phyloP scores from a whole-genome alignment of 2,113 vertebrate species.

The Thamnaconus septentrionalis region DNA sequence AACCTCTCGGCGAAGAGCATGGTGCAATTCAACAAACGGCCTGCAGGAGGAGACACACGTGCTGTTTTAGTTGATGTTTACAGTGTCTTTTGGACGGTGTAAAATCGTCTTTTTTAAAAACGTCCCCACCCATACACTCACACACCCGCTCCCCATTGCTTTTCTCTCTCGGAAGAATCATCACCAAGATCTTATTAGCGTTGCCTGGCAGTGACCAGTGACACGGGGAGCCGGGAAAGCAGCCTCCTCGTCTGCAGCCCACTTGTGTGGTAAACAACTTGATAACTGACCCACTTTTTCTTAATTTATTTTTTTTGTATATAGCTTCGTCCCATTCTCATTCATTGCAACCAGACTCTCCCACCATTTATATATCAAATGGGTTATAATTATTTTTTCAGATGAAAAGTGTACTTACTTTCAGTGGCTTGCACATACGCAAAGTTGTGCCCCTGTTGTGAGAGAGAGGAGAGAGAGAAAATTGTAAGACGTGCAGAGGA shows the following conservation, averaged over 20 bases:
- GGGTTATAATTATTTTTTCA: background rate
- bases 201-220: too few species aligned
- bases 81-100: background rate
- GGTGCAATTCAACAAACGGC: background rate
- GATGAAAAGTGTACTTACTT: conserved; percentile 49
- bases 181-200: too few species aligned
- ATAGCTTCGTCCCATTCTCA: too few species aligned
- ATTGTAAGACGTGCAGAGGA: background rate
- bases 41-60: conserved; percentile 51
- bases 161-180: too few species aligned
- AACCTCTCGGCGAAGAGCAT: background rate
- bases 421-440: background rate
- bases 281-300: too few species aligned
- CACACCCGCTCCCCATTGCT: too few species aligned
- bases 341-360: too few species aligned
- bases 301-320: too few species aligned
- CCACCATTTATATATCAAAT: too few species aligned
- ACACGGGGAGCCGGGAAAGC: too few species aligned
- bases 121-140: background rate
- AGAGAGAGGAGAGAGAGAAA: conserved; percentile 3
- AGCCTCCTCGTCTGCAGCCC: too few species aligned
- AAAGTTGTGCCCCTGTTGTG: conserved; percentile 60
- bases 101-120: background rate
- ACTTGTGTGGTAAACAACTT: too few species aligned
- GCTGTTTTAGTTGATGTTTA: conserved; percentile 1